Evolutionary conservation across 2,113 vertebrate genomes (phyloP), one percentile per base, ranked within the genome.

Genomic region (Atlantisia rogersi): DNA sequence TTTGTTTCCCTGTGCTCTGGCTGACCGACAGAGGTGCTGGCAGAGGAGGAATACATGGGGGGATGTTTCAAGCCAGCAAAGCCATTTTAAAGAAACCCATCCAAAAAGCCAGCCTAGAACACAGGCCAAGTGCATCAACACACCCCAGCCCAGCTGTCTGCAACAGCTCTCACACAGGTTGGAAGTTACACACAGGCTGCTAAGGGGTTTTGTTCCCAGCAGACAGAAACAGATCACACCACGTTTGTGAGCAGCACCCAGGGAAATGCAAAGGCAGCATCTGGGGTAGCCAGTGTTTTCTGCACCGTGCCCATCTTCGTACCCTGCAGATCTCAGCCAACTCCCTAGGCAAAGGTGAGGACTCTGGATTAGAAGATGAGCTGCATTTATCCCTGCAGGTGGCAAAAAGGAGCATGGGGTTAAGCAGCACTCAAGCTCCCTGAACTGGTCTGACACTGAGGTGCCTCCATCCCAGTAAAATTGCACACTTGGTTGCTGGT

Each of bases 51-150:
- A 63, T 44, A 25, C 25, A 31, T 56, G 5, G 82, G 70, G 70
- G 46, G 52, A 85, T 13, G 40, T 35, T 88, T 95, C 60, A 90
- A 90, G 78, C 59, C 87, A 93, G 78, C 21, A 4, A 87, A 92
- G 26, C 44, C 35, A 40, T 73, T 21, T 69, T 58, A 52, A 88
- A 91, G 87, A 87, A 46, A 93, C 2, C 5, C 9, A 71, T 85
- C 63, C 85, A 85, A 81, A 79, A 90, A 87, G 40, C 59, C 18
- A 85, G 84, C 15, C 64, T 44, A 69, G 71, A 91, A 86, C 50
- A 65, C 9, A 11, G 3, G 37, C 79, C 74, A 56, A 15, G 0
- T 37, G 35, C 82, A 82, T 48, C 63, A 35, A 32, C 89, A 87
- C 53, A 31, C 44, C 68, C n/a, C 42, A 59, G 37, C 71, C 62